Base-by-base conservation (phyloP, 2,888 invertebrate species). In the Pseudococcus longispinus region DNA sequence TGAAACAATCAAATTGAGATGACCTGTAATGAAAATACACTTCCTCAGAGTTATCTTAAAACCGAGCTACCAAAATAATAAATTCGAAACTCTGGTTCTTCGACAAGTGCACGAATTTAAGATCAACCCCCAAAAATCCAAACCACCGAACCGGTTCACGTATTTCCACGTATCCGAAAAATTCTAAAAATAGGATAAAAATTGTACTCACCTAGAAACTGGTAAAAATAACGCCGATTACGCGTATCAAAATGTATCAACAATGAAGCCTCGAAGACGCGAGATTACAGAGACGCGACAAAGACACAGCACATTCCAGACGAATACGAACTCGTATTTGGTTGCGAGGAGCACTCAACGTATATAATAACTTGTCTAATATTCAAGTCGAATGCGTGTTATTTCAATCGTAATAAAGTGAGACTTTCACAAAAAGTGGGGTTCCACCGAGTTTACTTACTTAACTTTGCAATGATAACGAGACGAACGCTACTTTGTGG, bases 251-350 rank as follows among this genome's bases (percentile, higher is more conserved):
- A 23, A 9, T 13, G 9, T 23, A 23, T 23, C 42, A 42, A 32
- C n/a, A 42, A 80, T 18, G 20, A 80, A 80, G 5, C 42, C 42
- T 13, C 6, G 11, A 74, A 80, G 42, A 42, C 3, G 37, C 2
- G 37, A 37, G 37, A 70, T 70, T 13, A 80, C 42, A 18, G 11
- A 80, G 77, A 8, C 77, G 42, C 42, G 37, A n/a, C 42, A 80
- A 13, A 80, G 77, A 80, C 84, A 84, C 84, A 55, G 84, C 84
- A 84, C 84, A 84, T 84, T 84, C 84, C 84, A 84, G 84, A 32
- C 84, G 32, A 60, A 55, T 51, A 83, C 83, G 32, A 84, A 84
- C 84, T 80, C 77, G 42, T 80, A 20, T 80, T 80, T 80, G 77
- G 42, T 42, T 26, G 77, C 77, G n/a, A 42, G 20, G 42, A 42